Conservation (phyloP, 1,140 invertebrate genomes). For the Coptotermes formosanus region DNA sequence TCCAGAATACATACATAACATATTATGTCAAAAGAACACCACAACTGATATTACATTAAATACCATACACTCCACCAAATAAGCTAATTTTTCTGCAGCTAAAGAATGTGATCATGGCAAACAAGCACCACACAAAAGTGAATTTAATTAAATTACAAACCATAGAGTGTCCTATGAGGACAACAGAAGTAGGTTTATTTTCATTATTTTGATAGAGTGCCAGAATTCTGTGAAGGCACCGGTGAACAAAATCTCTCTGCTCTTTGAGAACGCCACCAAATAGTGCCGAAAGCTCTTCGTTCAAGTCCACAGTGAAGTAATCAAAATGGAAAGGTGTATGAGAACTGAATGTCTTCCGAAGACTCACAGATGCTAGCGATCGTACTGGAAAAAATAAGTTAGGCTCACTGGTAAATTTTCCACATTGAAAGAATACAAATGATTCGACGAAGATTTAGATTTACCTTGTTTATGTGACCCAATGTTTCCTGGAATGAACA, state of each 20-base stretch:
- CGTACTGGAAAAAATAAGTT: conserved; percentile 56
- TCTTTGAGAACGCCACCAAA: conserved; percentile 74
- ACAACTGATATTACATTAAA: no score
- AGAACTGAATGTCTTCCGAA: conserved; percentile 69
- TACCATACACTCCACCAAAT: no score
- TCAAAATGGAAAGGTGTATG: conserved; percentile 73
- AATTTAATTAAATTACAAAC: conserved; percentile 53
- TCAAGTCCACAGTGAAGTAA: conserved; percentile 81
- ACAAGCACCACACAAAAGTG: not conserved
- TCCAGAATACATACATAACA: no score
- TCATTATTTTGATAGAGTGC: conserved; percentile 61
- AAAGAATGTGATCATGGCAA: no score
- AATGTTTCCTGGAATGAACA: conserved; percentile 90
- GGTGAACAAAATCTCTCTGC: conserved; percentile 74
- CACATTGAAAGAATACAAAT: not conserved
- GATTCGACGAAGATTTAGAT: not conserved
- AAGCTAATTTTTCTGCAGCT: no score
- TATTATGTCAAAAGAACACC: no score
- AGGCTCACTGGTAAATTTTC: not conserved
- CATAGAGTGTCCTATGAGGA: conserved; percentile 91
- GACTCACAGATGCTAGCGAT: conserved; percentile 83
- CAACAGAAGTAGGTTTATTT: conserved; percentile 59
- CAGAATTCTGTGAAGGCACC: conserved; percentile 71
- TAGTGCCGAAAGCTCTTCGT: conserved; percentile 77
- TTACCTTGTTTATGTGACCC: conserved; percentile 87